Evolutionary conservation across 2,113 vertebrate species (phyloP).

Genomic region (Tor tambroides): DNA sequence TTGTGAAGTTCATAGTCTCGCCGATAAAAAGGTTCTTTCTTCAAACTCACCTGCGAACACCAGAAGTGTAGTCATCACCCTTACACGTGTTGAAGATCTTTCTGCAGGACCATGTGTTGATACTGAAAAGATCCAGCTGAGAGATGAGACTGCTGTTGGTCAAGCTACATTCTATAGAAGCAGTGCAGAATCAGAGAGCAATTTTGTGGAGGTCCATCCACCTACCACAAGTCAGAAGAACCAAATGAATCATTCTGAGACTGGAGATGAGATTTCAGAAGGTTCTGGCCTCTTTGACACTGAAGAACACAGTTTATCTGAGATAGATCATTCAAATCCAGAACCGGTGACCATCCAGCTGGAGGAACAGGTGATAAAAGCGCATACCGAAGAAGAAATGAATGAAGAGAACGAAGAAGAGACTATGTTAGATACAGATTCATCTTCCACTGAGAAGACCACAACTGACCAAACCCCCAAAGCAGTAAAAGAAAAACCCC

Average conservation of each 20-base stretch:
- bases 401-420: background rate
- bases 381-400: background rate
- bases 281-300: background rate
- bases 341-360: background rate
- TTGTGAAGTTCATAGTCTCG: background rate
- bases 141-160: background rate
- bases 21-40: background rate
- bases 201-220: slow-evolving; percentile 5
- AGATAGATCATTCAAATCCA: background rate
- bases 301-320: background rate
- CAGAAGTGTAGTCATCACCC: slow-evolving; percentile 39
- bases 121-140: background rate
- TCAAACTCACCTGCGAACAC: slow-evolving; percentile 24
- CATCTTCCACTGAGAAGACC: background rate
- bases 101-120: slow-evolving; percentile 19
- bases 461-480: slow-evolving; percentile 52
- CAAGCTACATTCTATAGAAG: slow-evolving; percentile 7
- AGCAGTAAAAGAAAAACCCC: slow-evolving; percentile 74
- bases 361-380: background rate
- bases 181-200: slow-evolving; percentile 4
- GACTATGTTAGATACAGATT: background rate
- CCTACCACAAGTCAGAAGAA: background rate
- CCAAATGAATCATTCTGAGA: background rate
- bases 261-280: background rate
- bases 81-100: slow-evolving; percentile 19